These are phyloP conservation scores for Stenurella melanura DNA, from an alignment of 2,888 invertebrate species.

Conservation along the genomic window DNA sequence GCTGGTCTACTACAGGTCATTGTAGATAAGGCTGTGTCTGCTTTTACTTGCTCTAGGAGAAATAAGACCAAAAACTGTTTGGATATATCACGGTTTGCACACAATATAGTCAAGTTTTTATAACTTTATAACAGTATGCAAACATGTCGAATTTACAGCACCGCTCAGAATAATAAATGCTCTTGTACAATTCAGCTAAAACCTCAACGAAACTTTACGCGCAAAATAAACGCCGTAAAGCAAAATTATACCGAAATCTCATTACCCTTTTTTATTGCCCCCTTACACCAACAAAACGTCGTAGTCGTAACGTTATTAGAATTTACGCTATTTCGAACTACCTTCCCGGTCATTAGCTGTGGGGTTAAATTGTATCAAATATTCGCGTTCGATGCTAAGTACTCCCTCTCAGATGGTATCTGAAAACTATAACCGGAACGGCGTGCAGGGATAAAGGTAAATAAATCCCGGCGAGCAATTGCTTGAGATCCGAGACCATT, in stretches of 20 bases:
- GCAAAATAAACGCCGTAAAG: conserved; percentile 17
- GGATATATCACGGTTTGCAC: too few relatives aligned
- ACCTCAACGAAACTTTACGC: conserved; percentile 1
- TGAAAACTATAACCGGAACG: conserved; percentile 46
- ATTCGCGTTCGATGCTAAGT: conserved; percentile 33
- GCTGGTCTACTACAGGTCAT: too few relatives aligned
- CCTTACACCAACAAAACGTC: conserved; percentile 21
- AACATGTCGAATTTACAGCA: background rate
- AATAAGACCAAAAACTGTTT: too few relatives aligned
- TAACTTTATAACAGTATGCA: background rate
- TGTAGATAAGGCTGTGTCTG: too few relatives aligned
- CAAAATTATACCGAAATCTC: conserved; percentile 29
- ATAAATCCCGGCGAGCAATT: conserved; percentile 49
- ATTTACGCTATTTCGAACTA: conserved; percentile 21
- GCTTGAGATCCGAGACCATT: conserved; percentile 42
- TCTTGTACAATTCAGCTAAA: background rate
- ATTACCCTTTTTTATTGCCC: conserved; percentile 34
- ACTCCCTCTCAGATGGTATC: conserved; percentile 48
- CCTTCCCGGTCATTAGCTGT: conserved; percentile 51
- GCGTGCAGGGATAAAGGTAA: conserved; percentile 39
- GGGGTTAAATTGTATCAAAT: conserved; percentile 18
- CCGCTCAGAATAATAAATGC: background rate
- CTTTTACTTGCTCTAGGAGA: too few relatives aligned
- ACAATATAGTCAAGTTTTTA: background rate
- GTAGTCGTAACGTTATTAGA: conserved; percentile 20